Evolutionary conservation across 1,140 invertebrate species (phyloP).

Genomic region (Spodoptera frugiperda): DNA sequence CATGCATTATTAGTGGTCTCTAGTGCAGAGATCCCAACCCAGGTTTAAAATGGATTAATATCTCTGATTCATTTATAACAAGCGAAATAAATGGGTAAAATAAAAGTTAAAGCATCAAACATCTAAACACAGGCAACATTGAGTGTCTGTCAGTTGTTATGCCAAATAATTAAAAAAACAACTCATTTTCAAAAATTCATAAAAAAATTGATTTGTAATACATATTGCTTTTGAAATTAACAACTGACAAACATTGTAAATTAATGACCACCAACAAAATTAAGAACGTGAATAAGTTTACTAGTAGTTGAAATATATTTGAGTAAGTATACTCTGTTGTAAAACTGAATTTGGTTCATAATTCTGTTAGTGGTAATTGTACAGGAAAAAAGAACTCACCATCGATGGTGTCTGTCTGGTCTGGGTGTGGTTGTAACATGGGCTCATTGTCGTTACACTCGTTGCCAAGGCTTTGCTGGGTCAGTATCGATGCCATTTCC

Average conservation of each 20-base stretch:
- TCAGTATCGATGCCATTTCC: conserved; percentile 83
- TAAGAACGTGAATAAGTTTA: background rate
- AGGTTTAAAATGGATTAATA: conserved; percentile 22
- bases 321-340: background rate
- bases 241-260: conserved; percentile 15
- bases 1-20: conserved; percentile 41
- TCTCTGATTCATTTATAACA: conserved; percentile 25
- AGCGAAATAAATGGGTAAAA: conserved; percentile 19
- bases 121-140: conserved; percentile 4
- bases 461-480: conserved; percentile 81
- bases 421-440: conserved; percentile 85
- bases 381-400: conserved; percentile 80
- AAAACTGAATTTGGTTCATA: background rate
- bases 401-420: conserved; percentile 87
- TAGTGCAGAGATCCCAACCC: conserved; percentile 18
- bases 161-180: background rate
- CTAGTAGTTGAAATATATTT: background rate
- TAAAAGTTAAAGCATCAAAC: conserved; percentile 25
- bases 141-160: conserved; percentile 32
- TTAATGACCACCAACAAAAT: conserved; percentile 39
- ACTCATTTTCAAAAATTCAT: too few relatives aligned
- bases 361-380: conserved; percentile 38
- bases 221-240: background rate
- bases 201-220: background rate
- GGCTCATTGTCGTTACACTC: conserved; percentile 84